phyloP scores from a whole-genome alignment of 1,140 invertebrate genomes.

The Calephelis nemesis region DNA sequence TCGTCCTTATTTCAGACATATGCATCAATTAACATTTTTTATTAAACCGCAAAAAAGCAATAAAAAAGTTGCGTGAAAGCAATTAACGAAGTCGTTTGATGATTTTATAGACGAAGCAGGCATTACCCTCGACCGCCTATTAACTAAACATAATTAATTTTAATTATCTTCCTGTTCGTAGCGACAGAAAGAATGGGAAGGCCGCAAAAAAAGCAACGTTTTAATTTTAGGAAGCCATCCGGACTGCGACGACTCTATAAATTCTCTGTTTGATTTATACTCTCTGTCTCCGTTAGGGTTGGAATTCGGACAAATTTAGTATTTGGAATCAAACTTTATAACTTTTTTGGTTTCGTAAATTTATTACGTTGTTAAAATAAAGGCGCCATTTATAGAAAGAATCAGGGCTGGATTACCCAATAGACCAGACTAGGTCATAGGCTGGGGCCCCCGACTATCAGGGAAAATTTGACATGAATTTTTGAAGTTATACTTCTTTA shows the following conservation, averaged over 20 bases:
- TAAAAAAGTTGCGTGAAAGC: not conserved
- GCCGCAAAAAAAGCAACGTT: constrained; percentile 16
- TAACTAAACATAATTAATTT: constrained; percentile 14
- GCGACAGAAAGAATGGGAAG: constrained; percentile 14
- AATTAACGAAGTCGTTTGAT: not conserved
- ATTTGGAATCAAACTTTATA: constrained; percentile 6
- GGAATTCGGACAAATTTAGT: not conserved
- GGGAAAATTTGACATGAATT: too few relatives aligned
- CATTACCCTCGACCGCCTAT: constrained; percentile 4
- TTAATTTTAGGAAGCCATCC: constrained; percentile 15
- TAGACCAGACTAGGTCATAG: too few relatives aligned
- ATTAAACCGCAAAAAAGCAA: not conserved
- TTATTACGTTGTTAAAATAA: constrained; percentile 12
- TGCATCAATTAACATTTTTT: not conserved
- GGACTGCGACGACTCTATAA: constrained; percentile 14
- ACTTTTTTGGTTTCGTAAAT: constrained; percentile 8
- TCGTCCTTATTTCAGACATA: not conserved
- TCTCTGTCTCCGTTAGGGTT: constrained; percentile 2
- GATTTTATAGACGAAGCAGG: constrained; percentile 6
- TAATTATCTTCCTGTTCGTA: constrained; percentile 16
- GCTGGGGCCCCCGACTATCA: too few relatives aligned
- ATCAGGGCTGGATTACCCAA: too few relatives aligned
- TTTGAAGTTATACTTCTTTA: too few relatives aligned
- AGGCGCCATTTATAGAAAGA: constrained; percentile 3
- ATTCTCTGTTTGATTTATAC: constrained; percentile 15